These are phyloP conservation scores for Spilarctia lutea DNA, from an alignment of 2,888 invertebrate genomes.

Conservation along the genomic window DNA sequence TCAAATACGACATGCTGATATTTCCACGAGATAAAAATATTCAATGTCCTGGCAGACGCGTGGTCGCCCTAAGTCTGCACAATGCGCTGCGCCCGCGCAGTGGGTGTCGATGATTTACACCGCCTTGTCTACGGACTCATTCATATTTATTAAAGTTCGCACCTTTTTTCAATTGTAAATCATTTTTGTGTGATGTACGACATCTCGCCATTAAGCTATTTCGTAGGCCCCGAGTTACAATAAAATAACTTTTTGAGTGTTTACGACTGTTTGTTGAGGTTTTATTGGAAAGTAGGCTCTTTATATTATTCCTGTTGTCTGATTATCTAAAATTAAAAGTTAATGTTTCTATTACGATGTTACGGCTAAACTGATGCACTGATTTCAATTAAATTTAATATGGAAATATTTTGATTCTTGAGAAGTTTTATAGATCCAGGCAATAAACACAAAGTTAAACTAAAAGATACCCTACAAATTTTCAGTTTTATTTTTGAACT, in stretches of 20 bases:
- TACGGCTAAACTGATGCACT: too few relatives aligned
- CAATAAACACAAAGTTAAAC: too few relatives aligned
- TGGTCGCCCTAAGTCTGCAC: conserved; percentile 48
- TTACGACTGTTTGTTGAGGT: conserved; percentile 38
- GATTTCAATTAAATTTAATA: too few relatives aligned
- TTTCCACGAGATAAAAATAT: not conserved
- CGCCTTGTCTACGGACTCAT: conserved; percentile 68
- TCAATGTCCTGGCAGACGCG: conserved; percentile 10
- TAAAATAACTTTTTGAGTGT: conserved; percentile 27
- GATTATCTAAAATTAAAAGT: too few relatives aligned
- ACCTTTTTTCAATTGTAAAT: conserved; percentile 77
- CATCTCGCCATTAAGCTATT: conserved; percentile 59
- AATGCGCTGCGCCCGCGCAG: conserved; percentile 68
- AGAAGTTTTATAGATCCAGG: too few relatives aligned
- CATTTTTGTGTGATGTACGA: conserved; percentile 69
- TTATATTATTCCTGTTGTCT: too few relatives aligned
- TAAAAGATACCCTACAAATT: too few relatives aligned
- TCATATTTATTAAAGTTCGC: conserved; percentile 79
- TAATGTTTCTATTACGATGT: too few relatives aligned
- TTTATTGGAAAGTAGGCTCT: conserved; percentile 8
- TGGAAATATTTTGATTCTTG: too few relatives aligned
- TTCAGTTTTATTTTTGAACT: too few relatives aligned
- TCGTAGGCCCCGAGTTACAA: conserved; percentile 34
- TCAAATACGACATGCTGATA: not conserved
- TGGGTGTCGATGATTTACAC: conserved; percentile 82